phyloP scores from a whole-genome alignment of 2,888 invertebrate species.

The Steinernema scapterisci region DNA sequence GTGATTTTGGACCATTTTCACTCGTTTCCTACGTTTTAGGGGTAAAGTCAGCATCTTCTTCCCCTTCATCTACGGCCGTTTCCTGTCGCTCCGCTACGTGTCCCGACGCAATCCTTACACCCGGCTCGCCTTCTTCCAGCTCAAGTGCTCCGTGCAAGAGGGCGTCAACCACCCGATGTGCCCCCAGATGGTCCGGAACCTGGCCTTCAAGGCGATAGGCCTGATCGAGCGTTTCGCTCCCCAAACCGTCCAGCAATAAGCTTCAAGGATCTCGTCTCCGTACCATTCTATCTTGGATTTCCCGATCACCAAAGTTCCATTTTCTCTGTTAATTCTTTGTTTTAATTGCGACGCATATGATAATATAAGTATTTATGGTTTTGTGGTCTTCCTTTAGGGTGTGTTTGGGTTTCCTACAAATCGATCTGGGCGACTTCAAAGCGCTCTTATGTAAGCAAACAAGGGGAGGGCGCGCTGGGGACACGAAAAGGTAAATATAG shows the following conservation, averaged over 20 bases:
- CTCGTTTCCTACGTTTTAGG: conserved; percentile 73
- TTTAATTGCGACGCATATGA: too few species aligned
- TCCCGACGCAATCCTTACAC: conserved; percentile 95
- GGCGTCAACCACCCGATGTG: conserved; percentile 76
- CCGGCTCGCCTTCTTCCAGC: conserved; percentile 82
- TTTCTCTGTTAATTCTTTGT: conserved; percentile 7
- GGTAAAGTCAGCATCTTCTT: conserved; percentile 87
- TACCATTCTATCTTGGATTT: not conserved
- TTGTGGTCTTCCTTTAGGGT: not conserved
- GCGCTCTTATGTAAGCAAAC: conserved; percentile 28
- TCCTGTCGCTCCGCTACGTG: conserved; percentile 86
- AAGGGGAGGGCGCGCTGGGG: not conserved
- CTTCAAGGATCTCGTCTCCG: too few species aligned
- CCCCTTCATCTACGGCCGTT: conserved; percentile 95
- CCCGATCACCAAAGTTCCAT: conserved; percentile 2
- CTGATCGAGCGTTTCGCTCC: conserved; percentile 82
- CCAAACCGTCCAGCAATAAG: conserved; percentile 27
- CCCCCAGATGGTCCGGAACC: conserved; percentile 75
- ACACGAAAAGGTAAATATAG: conserved; percentile 21
- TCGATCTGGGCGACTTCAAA: not conserved
- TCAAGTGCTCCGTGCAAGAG: conserved; percentile 78
- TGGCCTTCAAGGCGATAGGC: conserved; percentile 74
- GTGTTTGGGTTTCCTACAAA: too few species aligned
- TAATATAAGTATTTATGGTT: not conserved
- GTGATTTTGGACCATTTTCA: not conserved